Evolutionary conservation across 2,888 invertebrate genomes (phyloP).

Genomic region (Xanthorhoe spadicearia): DNA sequence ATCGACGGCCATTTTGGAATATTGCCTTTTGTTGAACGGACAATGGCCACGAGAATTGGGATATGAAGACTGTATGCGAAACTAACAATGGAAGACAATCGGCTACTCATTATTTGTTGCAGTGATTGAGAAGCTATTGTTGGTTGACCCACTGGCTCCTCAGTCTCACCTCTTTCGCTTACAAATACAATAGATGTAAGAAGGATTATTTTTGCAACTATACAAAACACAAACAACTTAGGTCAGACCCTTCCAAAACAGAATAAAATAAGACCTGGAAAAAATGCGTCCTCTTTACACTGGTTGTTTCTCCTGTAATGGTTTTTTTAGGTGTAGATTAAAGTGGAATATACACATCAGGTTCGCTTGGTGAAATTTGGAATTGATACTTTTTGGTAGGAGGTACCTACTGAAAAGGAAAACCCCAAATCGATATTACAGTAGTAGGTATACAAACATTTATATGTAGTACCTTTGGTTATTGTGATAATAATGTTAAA

Average conservation of each 20-base stretch:
- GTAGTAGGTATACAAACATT: too few relatives aligned
- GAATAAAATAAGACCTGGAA: too few relatives aligned
- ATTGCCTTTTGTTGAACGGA: conserved; percentile 68
- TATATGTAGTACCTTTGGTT: not conserved
- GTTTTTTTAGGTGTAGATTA: too few relatives aligned
- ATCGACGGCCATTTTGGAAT: conserved; percentile 58
- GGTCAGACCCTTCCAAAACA: too few relatives aligned
- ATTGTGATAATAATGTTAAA: not conserved
- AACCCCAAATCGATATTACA: not conserved
- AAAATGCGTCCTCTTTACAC: too few relatives aligned
- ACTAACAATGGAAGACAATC: conserved; percentile 69
- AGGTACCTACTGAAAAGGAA: not conserved
- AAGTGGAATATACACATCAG: too few relatives aligned
- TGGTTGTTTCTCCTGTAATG: too few relatives aligned
- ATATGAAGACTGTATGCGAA: conserved; percentile 63
- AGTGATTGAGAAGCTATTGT: conserved; percentile 29
- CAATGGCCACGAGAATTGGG: conserved; percentile 74
- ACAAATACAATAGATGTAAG: not conserved
- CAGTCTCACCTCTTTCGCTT: conserved; percentile 5
- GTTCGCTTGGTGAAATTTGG: not conserved
- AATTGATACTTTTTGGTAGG: not conserved
- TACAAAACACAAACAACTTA: too few relatives aligned
- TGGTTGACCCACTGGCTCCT: conserved; percentile 3
- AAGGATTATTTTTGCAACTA: not conserved
- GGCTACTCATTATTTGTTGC: conserved; percentile 40